Conservation (phyloP, 2,797 vertebrate genomes). For the Meda fulgida region DNA sequence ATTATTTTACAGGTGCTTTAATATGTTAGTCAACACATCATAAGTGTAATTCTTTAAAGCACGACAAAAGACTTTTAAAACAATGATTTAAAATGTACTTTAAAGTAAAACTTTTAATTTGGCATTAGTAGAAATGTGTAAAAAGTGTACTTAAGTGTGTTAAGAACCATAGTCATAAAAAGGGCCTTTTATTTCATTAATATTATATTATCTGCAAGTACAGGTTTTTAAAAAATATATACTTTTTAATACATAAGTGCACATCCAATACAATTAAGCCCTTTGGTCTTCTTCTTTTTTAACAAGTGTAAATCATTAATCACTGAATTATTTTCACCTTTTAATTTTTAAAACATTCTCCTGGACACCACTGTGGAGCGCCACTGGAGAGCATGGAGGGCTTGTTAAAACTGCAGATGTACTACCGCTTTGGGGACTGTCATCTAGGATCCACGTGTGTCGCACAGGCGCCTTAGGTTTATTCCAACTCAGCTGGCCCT, state of each 20-base stretch:
- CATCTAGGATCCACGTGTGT: constrained; percentile 65
- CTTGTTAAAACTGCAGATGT: not conserved
- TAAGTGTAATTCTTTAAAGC: too few relatives aligned
- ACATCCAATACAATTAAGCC: not conserved
- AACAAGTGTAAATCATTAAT: not conserved
- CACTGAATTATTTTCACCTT: constrained; percentile 70
- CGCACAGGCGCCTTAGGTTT: constrained; percentile 80
- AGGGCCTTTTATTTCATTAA: too few relatives aligned
- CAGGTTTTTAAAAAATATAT: too few relatives aligned
- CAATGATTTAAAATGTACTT: too few relatives aligned
- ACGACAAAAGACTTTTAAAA: too few relatives aligned
- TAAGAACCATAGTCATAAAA: too few relatives aligned
- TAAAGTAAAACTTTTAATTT: too few relatives aligned
- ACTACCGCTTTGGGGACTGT: not conserved
- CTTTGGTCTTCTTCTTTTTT: not conserved
- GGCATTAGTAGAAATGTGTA: too few relatives aligned
- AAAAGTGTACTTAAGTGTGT: not conserved
- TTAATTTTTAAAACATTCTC: constrained; percentile 64
- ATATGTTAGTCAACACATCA: too few relatives aligned
- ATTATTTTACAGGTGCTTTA: too few relatives aligned
- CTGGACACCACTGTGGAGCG: not conserved
- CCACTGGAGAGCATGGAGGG: constrained; percentile 19
- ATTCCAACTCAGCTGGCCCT: constrained; percentile 81
- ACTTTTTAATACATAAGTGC: not conserved
- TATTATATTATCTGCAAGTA: too few relatives aligned